Base-by-base conservation (phyloP, 2,113 vertebrate species). In the Enhydra lutris region DNA sequence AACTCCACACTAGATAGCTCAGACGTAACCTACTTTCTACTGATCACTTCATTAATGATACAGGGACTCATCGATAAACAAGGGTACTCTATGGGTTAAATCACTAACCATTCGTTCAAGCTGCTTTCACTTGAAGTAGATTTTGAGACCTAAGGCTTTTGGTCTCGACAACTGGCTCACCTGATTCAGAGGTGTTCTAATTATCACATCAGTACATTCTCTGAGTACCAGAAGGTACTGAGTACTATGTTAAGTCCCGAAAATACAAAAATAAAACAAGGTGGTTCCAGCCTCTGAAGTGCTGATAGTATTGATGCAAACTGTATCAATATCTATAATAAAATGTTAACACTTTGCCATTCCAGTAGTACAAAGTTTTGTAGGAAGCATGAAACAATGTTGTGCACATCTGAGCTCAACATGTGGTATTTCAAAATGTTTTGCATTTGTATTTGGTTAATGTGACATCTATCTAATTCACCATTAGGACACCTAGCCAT, bases 251-350 rank as follows among this genome's bases (percentile, higher is more conserved):
- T 93, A 97, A 29, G 47, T 89, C 92, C 61, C 83, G 52, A 81
- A 88, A 88, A 90, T 85, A 36, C 17, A 94, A 96, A 97, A 96
- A 47, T 73, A 92, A 91, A 92, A 80, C 31, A 92, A 91, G 78
- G 39, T 74, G 20, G 39, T 89, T 29, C 34, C 10, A 92, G 9
- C 82, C 15, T 81, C 93, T n/a, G 73, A 63, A 93, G 59, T 83
- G 26, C 26, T 87, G 50, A 78, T 6, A 76, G 31, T 93, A 91
- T 74, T 88, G 18, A 13, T 76, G 23, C 45, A 26, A 67, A 20
- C 55, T 81, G 24, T 55, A 14, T 65, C 50, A 15, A 2, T 79
- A 59, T 78, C 42, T 82, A 21, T 14, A 87, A 87, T 42, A 85
- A 91, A 94, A 92, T 67, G 47, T 36, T 87, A 87, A 8, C 57